Percentiles rank a stretch among this genome's conserved stretches.
Conservation (phyloP, 2,888 invertebrate genomes). For the Acanthosoma haemorrhoidale region DNA sequence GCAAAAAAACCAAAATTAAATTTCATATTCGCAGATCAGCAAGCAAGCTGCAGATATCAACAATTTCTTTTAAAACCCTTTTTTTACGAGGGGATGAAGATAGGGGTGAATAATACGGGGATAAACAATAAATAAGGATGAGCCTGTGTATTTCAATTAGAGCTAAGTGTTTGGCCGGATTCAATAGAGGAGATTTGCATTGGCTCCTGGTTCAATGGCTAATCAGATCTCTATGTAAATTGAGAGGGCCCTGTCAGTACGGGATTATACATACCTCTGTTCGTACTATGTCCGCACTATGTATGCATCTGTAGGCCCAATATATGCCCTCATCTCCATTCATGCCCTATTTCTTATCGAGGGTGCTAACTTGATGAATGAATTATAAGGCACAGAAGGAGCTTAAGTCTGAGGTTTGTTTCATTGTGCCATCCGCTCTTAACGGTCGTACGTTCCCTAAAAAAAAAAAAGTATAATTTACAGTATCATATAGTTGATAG, state of each 20-base stretch:
- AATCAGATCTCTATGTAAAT: conserved; percentile 25
- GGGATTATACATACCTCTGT: too few relatives aligned
- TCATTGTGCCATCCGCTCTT: too few relatives aligned
- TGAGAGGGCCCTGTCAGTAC: not conserved
- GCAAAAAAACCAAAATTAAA: not conserved
- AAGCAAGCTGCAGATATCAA: not conserved
- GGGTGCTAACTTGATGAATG: too few relatives aligned
- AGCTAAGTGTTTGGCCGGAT: conserved; percentile 21
- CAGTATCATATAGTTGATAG: too few relatives aligned
- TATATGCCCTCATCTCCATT: too few relatives aligned
- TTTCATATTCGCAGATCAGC: not conserved
- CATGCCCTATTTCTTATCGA: too few relatives aligned
- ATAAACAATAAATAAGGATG: conserved; percentile 23
- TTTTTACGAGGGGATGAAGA: not conserved
- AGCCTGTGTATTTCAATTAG: conserved; percentile 26
- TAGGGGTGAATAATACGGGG: conserved; percentile 5
- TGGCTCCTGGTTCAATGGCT: conserved; percentile 11
- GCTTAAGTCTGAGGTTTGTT: too few relatives aligned
- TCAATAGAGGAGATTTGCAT: conserved; percentile 24
- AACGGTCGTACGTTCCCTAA: too few relatives aligned
- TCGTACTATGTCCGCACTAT: too few relatives aligned
- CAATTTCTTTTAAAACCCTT: not conserved
- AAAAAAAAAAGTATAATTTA: too few relatives aligned
- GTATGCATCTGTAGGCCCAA: too few relatives aligned
- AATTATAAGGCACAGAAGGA: too few relatives aligned